Evolutionary conservation across 2,888 invertebrate genomes (phyloP).

Genomic region (Entomobrya proxima): DNA sequence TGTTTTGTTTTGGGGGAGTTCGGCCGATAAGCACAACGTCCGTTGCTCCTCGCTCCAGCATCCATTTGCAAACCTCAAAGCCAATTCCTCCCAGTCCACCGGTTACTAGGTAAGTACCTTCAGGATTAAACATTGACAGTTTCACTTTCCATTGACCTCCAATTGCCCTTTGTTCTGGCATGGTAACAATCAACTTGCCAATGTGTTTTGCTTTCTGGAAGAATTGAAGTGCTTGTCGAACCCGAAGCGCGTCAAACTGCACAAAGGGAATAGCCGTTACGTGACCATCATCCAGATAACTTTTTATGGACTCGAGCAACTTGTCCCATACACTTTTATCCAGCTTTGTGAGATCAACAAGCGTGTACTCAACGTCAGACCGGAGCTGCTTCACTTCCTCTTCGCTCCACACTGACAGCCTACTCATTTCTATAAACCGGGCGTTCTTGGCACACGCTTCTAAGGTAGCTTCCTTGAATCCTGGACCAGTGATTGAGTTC

Average conservation of each 20-base stretch:
- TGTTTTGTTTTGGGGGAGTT: too few species aligned
- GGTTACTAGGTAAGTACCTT: too few species aligned
- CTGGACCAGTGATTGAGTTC: constrained; percentile 67
- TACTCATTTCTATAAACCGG: constrained; percentile 69
- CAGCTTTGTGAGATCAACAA: constrained; percentile 53
- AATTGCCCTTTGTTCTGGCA: too few species aligned
- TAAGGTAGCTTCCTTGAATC: constrained; percentile 66
- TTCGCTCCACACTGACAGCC: constrained; percentile 55
- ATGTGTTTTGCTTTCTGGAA: constrained; percentile 68
- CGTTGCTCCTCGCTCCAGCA: too few species aligned
- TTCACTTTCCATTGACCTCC: too few species aligned
- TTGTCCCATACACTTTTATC: not conserved
- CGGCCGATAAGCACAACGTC: too few species aligned
- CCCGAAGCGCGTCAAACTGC: constrained; percentile 51
- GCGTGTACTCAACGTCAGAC: constrained; percentile 61
- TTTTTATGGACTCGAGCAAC: not conserved
- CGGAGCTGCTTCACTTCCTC: constrained; percentile 59
- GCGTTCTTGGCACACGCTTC: constrained; percentile 45
- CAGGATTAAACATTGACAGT: too few species aligned
- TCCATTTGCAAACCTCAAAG: too few species aligned
- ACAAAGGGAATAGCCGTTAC: constrained; percentile 42
- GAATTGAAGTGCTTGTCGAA: constrained; percentile 57
- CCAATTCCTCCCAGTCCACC: too few species aligned
- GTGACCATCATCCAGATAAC: not conserved
- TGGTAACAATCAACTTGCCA: constrained; percentile 61